phyloP scores from a whole-genome alignment of 2,888 invertebrate genomes.

The Baronia brevicornis region DNA sequence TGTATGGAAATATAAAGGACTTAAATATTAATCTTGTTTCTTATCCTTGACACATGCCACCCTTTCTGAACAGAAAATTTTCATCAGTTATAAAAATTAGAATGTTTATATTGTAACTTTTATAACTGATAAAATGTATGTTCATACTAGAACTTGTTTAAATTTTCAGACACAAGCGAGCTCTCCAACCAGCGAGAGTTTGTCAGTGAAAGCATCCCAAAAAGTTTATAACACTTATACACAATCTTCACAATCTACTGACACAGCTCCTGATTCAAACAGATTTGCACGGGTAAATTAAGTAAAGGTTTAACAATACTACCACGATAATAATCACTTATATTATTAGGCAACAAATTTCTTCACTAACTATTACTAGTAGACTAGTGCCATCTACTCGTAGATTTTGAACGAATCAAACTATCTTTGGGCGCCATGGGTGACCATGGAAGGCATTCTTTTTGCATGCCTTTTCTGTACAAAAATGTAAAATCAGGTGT shows the following conservation, averaged over 20 bases:
- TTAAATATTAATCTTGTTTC: conserved; percentile 15
- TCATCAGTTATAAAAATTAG: too few species aligned
- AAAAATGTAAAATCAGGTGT: too few species aligned
- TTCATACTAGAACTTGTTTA: conserved; percentile 18
- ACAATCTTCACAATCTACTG: conserved; percentile 52
- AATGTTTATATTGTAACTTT: too few species aligned
- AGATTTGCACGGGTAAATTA: conserved; percentile 60
- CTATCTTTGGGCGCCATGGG: too few species aligned
- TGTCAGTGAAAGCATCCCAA: conserved; percentile 70
- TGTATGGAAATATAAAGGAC: conserved; percentile 14
- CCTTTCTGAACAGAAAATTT: too few species aligned
- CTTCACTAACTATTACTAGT: too few species aligned
- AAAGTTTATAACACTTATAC: conserved; percentile 61
- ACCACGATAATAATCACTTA: conserved; percentile 16
- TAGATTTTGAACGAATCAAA: too few species aligned
- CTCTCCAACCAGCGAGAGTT: conserved; percentile 65
- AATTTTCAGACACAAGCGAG: conserved; percentile 63
- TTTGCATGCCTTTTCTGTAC: too few species aligned
- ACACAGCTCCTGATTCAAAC: conserved; percentile 49
- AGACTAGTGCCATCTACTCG: too few species aligned
- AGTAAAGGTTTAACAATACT: conserved; percentile 18
- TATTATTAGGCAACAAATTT: conserved; percentile 1
- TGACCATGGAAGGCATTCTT: too few species aligned
- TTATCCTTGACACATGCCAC: conserved; percentile 12
- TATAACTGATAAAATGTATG: conserved; percentile 10